Evolutionary conservation across 2,797 vertebrate genomes (phyloP).

Genomic region (Xerus rutilus): DNA sequence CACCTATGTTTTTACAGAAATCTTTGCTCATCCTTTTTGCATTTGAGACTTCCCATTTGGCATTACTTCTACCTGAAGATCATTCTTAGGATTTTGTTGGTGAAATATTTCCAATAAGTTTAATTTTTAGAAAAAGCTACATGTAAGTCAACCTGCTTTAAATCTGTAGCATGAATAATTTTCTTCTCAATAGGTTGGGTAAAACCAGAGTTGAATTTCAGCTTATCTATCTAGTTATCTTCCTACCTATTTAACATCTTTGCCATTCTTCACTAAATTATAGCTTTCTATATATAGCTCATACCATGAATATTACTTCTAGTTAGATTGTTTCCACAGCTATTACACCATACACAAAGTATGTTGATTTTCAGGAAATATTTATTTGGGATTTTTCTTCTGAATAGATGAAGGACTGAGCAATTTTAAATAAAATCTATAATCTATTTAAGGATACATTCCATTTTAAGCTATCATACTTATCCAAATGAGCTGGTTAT

Average conservation of each 20-base stretch:
- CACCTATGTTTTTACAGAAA: neutral
- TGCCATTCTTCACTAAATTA: neutral
- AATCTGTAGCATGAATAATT: constrained; percentile 4
- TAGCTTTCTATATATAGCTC: neutral
- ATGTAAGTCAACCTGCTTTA: neutral
- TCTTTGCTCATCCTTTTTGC: neutral
- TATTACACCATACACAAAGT: constrained; percentile 16
- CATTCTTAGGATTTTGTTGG: constrained; percentile 31
- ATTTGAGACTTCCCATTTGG: neutral
- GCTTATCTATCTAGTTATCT: neutral
- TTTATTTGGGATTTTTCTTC: constrained; percentile 32
- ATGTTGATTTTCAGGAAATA: constrained; percentile 10
- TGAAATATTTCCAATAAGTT: neutral
- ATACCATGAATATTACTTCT: neutral
- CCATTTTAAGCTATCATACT: neutral
- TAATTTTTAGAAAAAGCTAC: neutral
- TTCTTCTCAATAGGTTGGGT: neutral
- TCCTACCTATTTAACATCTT: neutral
- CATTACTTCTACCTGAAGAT: neutral
- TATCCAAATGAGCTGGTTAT: neutral
- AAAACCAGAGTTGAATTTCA: constrained; percentile 48
- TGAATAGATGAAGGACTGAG: neutral
- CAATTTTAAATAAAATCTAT: constrained; percentile 8
- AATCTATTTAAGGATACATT: constrained; percentile 32
- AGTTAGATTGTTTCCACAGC: neutral